Conservation (phyloP, 1,140 invertebrate genomes). For the Achatina immaculata region DNA sequence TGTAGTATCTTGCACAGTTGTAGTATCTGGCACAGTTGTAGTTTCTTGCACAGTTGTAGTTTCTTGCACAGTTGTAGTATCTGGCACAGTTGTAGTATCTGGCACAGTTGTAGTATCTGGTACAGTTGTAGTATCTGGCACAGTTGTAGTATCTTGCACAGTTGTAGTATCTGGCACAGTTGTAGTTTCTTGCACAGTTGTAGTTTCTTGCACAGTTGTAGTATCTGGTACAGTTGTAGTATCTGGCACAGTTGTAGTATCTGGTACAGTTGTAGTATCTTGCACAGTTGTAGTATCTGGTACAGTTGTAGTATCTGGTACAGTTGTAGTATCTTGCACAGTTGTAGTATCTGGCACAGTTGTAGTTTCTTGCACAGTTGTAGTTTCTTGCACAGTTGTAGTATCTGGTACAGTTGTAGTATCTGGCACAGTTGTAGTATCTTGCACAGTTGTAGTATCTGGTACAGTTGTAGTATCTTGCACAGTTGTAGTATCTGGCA, state of each 20-base stretch:
- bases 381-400: background rate
- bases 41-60: background rate
- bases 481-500: background rate
- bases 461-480: conserved; percentile 1
- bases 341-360: background rate
- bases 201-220: background rate
- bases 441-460: too few relatives aligned
- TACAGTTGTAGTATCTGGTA: background rate
- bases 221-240: background rate
- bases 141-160: background rate
- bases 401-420: background rate
- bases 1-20: background rate
- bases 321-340: conserved; percentile 9
- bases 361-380: background rate
- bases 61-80: background rate
- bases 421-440: background rate
- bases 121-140: background rate
- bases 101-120: background rate
- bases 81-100: background rate
- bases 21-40: background rate
- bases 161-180: background rate
- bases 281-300: background rate
- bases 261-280: background rate
- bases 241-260: background rate
- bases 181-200: background rate